A percentile compares a stretch with the other conserved stretches of the same genome.
Evolutionary conservation across 1,140 invertebrate genomes (phyloP).

Genomic region (Drosophila dunni): DNA sequence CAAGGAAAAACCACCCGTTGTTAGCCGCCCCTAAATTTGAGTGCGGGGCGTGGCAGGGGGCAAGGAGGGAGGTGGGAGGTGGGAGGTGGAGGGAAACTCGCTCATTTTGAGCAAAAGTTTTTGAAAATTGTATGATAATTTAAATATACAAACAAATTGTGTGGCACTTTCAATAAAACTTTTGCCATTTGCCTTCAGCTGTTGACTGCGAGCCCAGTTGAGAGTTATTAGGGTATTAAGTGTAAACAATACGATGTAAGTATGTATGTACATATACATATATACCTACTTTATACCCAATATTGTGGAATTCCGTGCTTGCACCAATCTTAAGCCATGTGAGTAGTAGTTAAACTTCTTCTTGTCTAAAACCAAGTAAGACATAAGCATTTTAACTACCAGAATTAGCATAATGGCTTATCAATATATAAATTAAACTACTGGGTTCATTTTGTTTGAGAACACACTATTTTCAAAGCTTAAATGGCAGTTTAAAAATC

Average conservation of each 20-base stretch:
- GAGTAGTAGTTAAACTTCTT: no score
- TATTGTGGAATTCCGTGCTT: no score
- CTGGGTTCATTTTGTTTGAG: no score
- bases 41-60: no score
- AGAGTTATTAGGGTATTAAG: slow-evolving; percentile 80
- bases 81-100: slow-evolving; percentile 26
- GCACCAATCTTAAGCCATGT: no score
- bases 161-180: slow-evolving; percentile 82
- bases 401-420: no score
- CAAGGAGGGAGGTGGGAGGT: slow-evolving; percentile 12
- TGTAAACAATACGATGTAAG: slow-evolving; percentile 33
- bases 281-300: slow-evolving; percentile 23
- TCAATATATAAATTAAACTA: no score
- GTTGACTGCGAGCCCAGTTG: slow-evolving; percentile 41
- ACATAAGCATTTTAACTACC: no score
- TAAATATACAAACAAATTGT: slow-evolving; percentile 83
- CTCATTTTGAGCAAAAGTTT: slow-evolving; percentile 70
- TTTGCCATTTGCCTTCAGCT: slow-evolving; percentile 67
- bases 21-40: background rate
- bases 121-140: slow-evolving; percentile 79
- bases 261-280: background rate
- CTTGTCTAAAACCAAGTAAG: no score
- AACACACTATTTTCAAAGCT: no score
- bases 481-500: no score
- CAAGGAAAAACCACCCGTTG: slow-evolving; percentile 6